A percentile compares a stretch with the other conserved stretches of the same genome.
phyloP scores from a whole-genome alignment of 2,797 vertebrate genomes.

The Danio tinwini region DNA sequence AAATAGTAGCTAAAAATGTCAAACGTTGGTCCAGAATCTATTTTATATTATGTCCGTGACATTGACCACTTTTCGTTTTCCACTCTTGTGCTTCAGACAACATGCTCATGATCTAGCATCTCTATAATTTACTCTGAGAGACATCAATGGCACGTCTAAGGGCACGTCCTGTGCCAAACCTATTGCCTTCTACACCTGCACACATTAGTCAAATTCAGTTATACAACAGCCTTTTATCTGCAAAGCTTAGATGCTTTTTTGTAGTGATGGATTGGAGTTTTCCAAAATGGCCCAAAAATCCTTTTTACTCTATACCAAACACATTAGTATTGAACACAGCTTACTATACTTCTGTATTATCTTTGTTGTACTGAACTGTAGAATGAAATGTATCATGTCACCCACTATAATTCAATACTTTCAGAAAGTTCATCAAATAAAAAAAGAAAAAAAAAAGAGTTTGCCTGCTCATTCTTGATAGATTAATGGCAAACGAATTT shows the following conservation, averaged over 20 bases:
- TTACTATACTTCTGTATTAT: background rate
- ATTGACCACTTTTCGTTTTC: slow-evolving; percentile 13
- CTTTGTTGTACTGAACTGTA: background rate
- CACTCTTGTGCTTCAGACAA: background rate
- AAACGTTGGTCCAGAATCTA: background rate
- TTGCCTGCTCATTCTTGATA: too few species aligned
- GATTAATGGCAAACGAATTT: too few species aligned
- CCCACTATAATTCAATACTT: background rate
- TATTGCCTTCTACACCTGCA: slow-evolving; percentile 44
- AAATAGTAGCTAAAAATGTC: background rate
- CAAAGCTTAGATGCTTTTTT: slow-evolving; percentile 17
- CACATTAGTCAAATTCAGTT: slow-evolving; percentile 25
- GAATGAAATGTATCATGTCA: background rate
- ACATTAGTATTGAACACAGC: background rate
- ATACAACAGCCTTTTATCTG: slow-evolving; percentile 22
- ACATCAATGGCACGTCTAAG: slow-evolving; percentile 25
- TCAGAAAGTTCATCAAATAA: background rate
- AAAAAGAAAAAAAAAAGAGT: too few species aligned
- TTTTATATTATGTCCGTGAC: background rate
- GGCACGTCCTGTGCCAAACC: slow-evolving; percentile 18
- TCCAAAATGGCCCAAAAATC: background rate
- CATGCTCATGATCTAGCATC: background rate
- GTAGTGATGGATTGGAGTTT: slow-evolving; percentile 28
- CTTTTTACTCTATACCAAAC: background rate
- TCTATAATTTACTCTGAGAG: slow-evolving; percentile 1